phyloP scores from a whole-genome alignment of 1,140 invertebrate species.

The Pemphigus obesinymphae region DNA sequence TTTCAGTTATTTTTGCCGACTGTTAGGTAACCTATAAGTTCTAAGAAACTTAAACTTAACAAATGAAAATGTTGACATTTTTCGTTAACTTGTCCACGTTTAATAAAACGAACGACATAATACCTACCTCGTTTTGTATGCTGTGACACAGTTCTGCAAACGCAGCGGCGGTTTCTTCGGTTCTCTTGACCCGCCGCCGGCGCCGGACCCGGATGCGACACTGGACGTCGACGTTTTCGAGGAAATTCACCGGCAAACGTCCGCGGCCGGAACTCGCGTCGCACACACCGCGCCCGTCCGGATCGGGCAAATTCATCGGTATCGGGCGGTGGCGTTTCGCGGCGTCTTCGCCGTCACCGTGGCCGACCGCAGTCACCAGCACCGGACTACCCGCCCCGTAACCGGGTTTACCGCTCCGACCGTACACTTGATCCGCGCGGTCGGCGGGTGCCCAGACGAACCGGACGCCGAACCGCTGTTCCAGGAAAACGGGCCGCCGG shows the following conservation, averaged over 20 bases:
- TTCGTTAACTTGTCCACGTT: no score
- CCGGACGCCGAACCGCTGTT: constrained; percentile 54
- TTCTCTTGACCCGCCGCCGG: neutral
- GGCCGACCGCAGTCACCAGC: neutral
- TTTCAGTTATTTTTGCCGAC: no score
- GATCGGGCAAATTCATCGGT: neutral
- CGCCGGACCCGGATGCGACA: neutral
- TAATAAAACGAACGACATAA: no score
- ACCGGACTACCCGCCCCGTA: constrained; percentile 62
- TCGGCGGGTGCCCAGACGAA: constrained; percentile 52
- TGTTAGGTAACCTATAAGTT: no score
- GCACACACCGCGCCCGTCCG: neutral
- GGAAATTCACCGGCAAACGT: neutral
- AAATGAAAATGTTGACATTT: no score
- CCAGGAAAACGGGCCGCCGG: constrained; percentile 45
- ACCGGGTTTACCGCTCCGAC: constrained; percentile 65
- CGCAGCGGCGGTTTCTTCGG: neutral
- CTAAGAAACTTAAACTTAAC: no score
- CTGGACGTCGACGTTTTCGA: neutral
- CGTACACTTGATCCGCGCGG: constrained; percentile 44
- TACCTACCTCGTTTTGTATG: constrained; percentile 1
- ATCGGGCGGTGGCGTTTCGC: neutral
- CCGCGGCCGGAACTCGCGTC: neutral
- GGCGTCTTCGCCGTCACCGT: neutral
- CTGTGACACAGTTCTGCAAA: neutral